Percentiles rank a stretch among this genome's conserved stretches.
These are phyloP conservation scores for Pipra filicauda DNA, from an alignment of 2,113 vertebrate genomes.

Conservation along the genomic window DNA sequence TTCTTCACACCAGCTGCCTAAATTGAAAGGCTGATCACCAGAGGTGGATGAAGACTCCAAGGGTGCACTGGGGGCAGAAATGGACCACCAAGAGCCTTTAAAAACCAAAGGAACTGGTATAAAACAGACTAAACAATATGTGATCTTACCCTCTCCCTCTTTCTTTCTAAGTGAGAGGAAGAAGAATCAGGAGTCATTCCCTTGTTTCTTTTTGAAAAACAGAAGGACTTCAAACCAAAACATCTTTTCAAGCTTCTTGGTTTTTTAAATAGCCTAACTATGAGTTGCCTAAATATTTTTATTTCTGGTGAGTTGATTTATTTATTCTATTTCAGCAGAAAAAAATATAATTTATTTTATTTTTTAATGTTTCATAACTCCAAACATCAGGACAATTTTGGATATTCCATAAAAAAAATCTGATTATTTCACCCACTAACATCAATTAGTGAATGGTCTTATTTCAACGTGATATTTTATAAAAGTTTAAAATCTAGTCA, in stretches of 20 bases:
- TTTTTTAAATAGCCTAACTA: background rate
- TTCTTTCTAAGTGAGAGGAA: background rate
- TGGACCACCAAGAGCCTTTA: background rate
- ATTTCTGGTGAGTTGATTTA: background rate
- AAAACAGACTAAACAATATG: background rate
- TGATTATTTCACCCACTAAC: background rate
- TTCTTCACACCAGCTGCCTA: background rate
- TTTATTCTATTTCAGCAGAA: background rate
- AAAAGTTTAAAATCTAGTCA: background rate
- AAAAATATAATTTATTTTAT: background rate
- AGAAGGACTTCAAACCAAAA: background rate
- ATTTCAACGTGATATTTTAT: background rate
- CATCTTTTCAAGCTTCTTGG: background rate
- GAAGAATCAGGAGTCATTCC: background rate
- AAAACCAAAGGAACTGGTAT: background rate
- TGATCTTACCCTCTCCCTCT: accelerated
- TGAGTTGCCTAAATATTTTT: background rate
- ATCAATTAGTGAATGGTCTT: background rate
- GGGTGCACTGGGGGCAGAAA: background rate
- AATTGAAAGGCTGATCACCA: background rate
- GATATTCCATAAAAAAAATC: background rate
- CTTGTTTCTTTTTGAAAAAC: background rate
- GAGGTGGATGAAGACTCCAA: background rate
- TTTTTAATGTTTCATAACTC: background rate
- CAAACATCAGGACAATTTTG: background rate